These are phyloP conservation scores for Aphidius ervi DNA, from an alignment of 1,140 invertebrate species.

Conservation along the genomic window DNA sequence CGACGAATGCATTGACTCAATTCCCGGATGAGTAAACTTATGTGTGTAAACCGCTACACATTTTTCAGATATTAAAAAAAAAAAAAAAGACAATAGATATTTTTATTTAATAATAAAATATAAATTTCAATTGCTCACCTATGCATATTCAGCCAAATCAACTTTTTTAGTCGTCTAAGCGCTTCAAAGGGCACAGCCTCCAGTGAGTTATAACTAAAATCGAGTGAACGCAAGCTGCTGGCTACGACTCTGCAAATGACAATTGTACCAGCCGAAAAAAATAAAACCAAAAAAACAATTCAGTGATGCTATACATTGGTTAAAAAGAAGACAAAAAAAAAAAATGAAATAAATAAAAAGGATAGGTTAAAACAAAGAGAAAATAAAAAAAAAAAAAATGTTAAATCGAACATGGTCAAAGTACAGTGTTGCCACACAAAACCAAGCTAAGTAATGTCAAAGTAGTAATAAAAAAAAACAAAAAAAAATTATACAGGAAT, in stretches of 20 bases:
- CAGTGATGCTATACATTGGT: neutral
- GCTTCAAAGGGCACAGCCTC: conserved; percentile 58
- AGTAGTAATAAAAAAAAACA: neutral
- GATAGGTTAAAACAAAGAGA: conserved; percentile 1
- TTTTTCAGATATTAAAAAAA: no score
- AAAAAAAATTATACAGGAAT: conserved; percentile 11
- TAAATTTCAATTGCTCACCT: conserved; percentile 45
- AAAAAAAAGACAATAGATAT: no score
- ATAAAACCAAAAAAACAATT: neutral
- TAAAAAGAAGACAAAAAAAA: conserved; percentile 5
- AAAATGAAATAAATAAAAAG: conserved; percentile 5
- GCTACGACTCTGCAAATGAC: conserved; percentile 49
- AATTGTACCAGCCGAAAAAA: neutral
- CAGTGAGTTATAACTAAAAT: conserved; percentile 62
- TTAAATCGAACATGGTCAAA: neutral
- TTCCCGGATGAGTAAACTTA: no score
- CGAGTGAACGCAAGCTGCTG: conserved; percentile 57
- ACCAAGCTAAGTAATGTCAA: neutral
- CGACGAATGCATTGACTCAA: no score
- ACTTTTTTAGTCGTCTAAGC: conserved; percentile 52
- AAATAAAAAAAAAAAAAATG: conserved; percentile 5
- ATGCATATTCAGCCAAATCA: conserved; percentile 64
- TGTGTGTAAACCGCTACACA: no score
- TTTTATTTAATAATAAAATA: neutral
- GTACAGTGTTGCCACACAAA: neutral